Evolutionary conservation across 2,113 vertebrate genomes (phyloP), one percentile per base, ranked within the genome.

Genomic region (Boleophthalmus pectinirostris): DNA sequence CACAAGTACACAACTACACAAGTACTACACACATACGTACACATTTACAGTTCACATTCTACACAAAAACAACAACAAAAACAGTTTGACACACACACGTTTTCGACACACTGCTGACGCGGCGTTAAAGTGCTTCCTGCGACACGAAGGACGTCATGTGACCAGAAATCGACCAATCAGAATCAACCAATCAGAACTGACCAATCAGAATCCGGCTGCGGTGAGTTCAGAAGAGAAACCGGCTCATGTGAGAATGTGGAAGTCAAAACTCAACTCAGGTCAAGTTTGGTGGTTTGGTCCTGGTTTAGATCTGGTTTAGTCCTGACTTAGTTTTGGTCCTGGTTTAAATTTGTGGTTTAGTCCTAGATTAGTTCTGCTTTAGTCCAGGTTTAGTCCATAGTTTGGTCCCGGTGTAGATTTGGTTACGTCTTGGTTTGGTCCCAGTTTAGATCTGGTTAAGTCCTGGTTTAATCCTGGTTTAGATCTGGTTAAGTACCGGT

Each of bases 51-150:
- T 65, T 66, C 74, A 82, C 65, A 74, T 24, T 0, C 83, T 5
- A 51, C 68, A 85, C 69, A 74, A 73, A 68, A 82, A 71, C 69
- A 74, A 73, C 66, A 82, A 71, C 82, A 87, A 84, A 79, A 29
- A 29, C 29, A 29, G 29, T 29, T 79, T 83, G 75, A 83, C 83
- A 91, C 47, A 76, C 29, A 89, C n/a, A 56, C 75, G 65, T 43
- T 81, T 90, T 88, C 85, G 90, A 90, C 64, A 79, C 71, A 71
- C 57, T 74, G 23, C 47, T 18, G 6, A 75, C 53, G 75, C 66
- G 81, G 70, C 67, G 66, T 87, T 93, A 92, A 92, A 93, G 91
- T 90, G 92, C 93, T 88, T 90, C 74, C 80, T 81, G 83, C 85
- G 79, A 79, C 61, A 66, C 69, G 79, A 77, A 75, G 77, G 68